Evolutionary conservation across 2,113 vertebrate genomes (phyloP).

Genomic region (Perca schrenkii): DNA sequence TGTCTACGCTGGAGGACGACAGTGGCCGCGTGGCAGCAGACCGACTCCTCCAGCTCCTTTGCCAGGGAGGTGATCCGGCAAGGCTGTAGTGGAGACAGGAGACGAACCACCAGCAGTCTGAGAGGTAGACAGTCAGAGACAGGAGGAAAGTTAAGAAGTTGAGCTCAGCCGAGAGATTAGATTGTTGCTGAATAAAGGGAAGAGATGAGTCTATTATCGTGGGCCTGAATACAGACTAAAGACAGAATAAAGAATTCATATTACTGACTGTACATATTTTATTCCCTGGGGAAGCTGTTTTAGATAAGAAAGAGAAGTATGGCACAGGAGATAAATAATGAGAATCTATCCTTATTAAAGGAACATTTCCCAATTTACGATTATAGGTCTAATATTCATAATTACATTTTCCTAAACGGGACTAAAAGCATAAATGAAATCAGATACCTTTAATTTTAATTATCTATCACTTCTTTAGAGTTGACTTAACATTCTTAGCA

Average conservation of each 20-base stretch:
- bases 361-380: background rate
- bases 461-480: background rate
- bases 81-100: slow-evolving; percentile 81
- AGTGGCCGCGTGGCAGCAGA: slow-evolving; percentile 76
- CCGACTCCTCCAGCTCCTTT: slow-evolving; percentile 84
- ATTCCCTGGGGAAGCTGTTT: slow-evolving; percentile 7
- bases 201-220: slow-evolving; percentile 27
- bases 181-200: slow-evolving; percentile 21
- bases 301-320: slow-evolving; percentile 41
- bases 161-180: slow-evolving; percentile 32
- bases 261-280: slow-evolving; percentile 8
- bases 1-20: slow-evolving; percentile 79
- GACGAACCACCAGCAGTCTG: slow-evolving; percentile 87
- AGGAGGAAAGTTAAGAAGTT: background rate
- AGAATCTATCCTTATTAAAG: slow-evolving; percentile 8
- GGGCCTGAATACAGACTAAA: slow-evolving; percentile 30
- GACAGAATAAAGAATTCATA: slow-evolving; percentile 31
- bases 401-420: background rate
- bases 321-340: background rate
- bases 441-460: background rate
- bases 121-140: background rate
- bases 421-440: background rate
- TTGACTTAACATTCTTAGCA: background rate
- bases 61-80: slow-evolving; percentile 80
- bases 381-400: background rate